phyloP scores from a whole-genome alignment of 1,140 invertebrate species.

The Procambarus virginalis region DNA sequence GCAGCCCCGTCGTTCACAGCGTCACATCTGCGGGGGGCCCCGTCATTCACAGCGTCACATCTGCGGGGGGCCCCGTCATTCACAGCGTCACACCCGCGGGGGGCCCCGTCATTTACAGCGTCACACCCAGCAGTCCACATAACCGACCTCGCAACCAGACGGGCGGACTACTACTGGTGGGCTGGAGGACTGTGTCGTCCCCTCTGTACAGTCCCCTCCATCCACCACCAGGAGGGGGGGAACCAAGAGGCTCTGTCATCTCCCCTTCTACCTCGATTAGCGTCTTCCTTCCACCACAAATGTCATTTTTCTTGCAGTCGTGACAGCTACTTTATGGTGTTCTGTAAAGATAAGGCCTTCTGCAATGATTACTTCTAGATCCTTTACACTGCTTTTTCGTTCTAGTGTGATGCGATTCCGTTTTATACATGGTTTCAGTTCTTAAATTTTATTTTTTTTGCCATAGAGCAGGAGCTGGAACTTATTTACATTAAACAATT shows the following conservation, averaged over 20 bases:
- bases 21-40: neutral
- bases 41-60: neutral
- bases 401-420: too few relatives aligned
- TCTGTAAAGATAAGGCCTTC: too few relatives aligned
- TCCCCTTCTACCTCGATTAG: slow-evolving; percentile 8
- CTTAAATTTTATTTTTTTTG: too few relatives aligned
- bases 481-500: too few relatives aligned
- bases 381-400: too few relatives aligned
- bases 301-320: neutral
- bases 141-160: neutral
- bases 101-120: neutral
- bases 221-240: neutral
- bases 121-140: neutral
- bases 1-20: neutral
- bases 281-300: neutral
- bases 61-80: too few relatives aligned
- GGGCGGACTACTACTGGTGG: neutral
- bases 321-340: too few relatives aligned
- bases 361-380: too few relatives aligned
- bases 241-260: neutral
- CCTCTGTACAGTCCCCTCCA: neutral
- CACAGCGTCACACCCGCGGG: too few relatives aligned
- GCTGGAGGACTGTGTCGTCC: neutral
- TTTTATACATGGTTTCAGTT: too few relatives aligned
- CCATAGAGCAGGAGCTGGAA: too few relatives aligned